Evolutionary conservation across 2,113 vertebrate genomes (phyloP).

Genomic region (Aphyosemion australe): DNA sequence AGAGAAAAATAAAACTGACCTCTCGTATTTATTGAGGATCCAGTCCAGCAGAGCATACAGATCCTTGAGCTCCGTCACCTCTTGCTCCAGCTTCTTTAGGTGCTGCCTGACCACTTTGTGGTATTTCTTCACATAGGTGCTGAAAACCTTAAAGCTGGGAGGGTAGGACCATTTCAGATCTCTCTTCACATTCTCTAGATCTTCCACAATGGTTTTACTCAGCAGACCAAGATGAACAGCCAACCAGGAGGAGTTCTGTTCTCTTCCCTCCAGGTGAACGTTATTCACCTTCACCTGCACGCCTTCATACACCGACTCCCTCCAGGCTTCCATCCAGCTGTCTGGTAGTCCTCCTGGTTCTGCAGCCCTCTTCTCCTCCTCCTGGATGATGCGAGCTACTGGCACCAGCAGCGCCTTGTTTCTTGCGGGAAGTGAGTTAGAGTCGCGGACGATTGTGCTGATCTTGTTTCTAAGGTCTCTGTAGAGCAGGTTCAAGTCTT

Average conservation of each 20-base stretch:
- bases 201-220: constrained; percentile 69
- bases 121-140: constrained; percentile 70
- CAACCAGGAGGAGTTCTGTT: constrained; percentile 72
- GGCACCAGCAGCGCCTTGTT: constrained; percentile 66
- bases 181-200: constrained; percentile 71
- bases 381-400: constrained; percentile 71
- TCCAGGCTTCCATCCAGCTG: constrained; percentile 76
- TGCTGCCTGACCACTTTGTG: constrained; percentile 65
- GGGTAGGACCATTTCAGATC: constrained; percentile 73
- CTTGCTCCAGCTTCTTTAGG: constrained; percentile 59
- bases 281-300: constrained; percentile 53
- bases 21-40: constrained; percentile 73
- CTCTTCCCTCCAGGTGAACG: constrained; percentile 56
- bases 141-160: constrained; percentile 76
- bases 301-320: constrained; percentile 58
- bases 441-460: constrained; percentile 62
- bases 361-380: constrained; percentile 68
- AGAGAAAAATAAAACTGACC: constrained; percentile 42
- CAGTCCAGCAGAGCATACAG: constrained; percentile 73
- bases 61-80: constrained; percentile 68
- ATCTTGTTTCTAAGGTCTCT: constrained; percentile 60
- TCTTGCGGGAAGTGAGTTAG: constrained; percentile 46
- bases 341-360: constrained; percentile 38
- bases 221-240: constrained; percentile 76
- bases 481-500: constrained; percentile 77